A percentile compares a stretch with the other conserved stretches of the same genome.
Conservation (phyloP, 2,888 invertebrate species). For the Tetragonula carbonaria region DNA sequence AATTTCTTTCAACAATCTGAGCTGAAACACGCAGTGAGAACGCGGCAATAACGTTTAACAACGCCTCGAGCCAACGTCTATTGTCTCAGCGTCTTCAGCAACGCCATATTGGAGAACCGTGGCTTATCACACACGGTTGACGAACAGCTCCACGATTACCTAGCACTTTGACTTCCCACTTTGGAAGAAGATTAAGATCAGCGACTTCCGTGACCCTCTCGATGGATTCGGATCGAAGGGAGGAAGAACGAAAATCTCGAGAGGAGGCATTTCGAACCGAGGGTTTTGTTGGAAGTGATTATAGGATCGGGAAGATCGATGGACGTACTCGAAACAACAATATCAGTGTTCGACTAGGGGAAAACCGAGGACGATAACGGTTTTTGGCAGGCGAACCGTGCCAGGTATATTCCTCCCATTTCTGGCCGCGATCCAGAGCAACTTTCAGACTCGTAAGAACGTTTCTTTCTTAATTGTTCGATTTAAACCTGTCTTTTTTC, state of each 20-base stretch:
- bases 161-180: conserved; percentile 11
- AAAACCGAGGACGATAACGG: conserved; percentile 39
- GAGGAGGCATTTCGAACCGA: no score
- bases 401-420: conserved; percentile 27
- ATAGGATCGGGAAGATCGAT: background rate
- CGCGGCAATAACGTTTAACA: conserved; percentile 45
- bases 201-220: background rate
- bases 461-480: conserved; percentile 42
- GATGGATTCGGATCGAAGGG: background rate
- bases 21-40: conserved; percentile 37
- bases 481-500: background rate
- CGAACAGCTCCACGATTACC: conserved; percentile 13
- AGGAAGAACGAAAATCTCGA: background rate
- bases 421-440: conserved; percentile 46
- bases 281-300: background rate
- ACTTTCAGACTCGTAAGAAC: conserved; percentile 34
- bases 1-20: conserved; percentile 4
- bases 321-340: conserved; percentile 27
- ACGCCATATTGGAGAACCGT: conserved; percentile 27
- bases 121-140: conserved; percentile 37
- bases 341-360: conserved; percentile 17
- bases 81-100: conserved; percentile 47
- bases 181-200: conserved; percentile 8
- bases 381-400: conserved; percentile 46
- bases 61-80: conserved; percentile 51